These are phyloP conservation scores for Eledone cirrhosa DNA, from an alignment of 2,888 invertebrate species.

Conservation along the genomic window DNA sequence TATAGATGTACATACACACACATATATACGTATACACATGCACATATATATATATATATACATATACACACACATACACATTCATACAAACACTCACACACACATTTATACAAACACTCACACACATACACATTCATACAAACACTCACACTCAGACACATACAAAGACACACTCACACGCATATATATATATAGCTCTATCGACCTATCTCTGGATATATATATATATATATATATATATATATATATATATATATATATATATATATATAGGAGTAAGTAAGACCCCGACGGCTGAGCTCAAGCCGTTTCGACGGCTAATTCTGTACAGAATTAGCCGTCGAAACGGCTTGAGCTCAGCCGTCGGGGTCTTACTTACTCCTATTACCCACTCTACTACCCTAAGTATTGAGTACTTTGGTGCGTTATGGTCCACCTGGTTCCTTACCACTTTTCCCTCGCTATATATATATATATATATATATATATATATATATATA, in stretches of 20 bases:
- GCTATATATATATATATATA: conserved; percentile 13
- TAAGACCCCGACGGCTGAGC: too few relatives aligned
- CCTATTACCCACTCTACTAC: too few relatives aligned
- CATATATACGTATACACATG: background rate
- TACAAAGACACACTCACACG: background rate
- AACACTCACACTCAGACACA: background rate
- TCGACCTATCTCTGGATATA: background rate
- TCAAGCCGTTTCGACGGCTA: too few relatives aligned
- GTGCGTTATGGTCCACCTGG: too few relatives aligned
- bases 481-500: background rate
- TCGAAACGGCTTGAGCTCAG: too few relatives aligned
- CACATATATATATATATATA: background rate
- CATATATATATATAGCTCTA: background rate
- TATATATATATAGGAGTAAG: too few relatives aligned
- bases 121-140: background rate
- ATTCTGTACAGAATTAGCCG: too few relatives aligned
- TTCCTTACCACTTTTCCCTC: too few relatives aligned
- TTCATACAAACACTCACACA: background rate
- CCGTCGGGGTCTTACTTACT: too few relatives aligned
- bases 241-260: conserved; percentile 13
- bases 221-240: conserved; percentile 13
- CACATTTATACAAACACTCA: background rate
- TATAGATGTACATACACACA: background rate
- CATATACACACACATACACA: background rate
- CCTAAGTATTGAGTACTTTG: too few relatives aligned